Conservation (phyloP, 2,113 vertebrate genomes). For the Alethe castanea region DNA sequence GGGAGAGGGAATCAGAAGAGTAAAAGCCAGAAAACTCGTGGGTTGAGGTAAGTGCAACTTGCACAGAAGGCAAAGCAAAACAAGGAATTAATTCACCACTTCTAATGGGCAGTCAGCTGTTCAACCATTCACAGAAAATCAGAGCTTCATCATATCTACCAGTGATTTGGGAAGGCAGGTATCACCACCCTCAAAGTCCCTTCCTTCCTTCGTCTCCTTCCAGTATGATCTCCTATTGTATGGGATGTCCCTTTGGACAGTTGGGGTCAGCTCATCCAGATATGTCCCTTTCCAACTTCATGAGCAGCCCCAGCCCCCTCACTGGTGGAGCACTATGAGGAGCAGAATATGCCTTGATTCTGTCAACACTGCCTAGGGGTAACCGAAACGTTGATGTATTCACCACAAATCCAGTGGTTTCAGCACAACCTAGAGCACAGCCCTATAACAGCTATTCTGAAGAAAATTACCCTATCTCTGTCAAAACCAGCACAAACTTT, state of each 20-base stretch:
- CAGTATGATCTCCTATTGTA: not conserved
- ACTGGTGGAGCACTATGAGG: not conserved
- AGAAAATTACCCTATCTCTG: not conserved
- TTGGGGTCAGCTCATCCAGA: not conserved
- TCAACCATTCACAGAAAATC: not conserved
- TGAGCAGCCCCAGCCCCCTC: rapidly evolving
- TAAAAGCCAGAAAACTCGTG: not conserved
- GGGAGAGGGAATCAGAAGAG: not conserved
- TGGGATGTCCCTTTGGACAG: not conserved
- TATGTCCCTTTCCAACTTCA: rapidly evolving
- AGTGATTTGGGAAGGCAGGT: not conserved
- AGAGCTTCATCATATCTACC: too few relatives aligned
- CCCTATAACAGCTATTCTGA: not conserved
- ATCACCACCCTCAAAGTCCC: too few relatives aligned
- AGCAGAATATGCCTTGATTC: not conserved
- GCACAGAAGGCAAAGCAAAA: not conserved
- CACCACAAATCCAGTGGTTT: not conserved
- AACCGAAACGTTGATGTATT: not conserved
- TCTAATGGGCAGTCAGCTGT: not conserved
- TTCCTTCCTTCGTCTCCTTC: not conserved
- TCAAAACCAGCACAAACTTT: not conserved
- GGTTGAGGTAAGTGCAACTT: not conserved
- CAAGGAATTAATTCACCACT: not conserved
- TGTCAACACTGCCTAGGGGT: not conserved
- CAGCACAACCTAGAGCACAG: not conserved